Percentiles rank a stretch among this genome's conserved stretches.
Conservation (phyloP, 2,113 vertebrate species). For the Hippopotamus amphibius region DNA sequence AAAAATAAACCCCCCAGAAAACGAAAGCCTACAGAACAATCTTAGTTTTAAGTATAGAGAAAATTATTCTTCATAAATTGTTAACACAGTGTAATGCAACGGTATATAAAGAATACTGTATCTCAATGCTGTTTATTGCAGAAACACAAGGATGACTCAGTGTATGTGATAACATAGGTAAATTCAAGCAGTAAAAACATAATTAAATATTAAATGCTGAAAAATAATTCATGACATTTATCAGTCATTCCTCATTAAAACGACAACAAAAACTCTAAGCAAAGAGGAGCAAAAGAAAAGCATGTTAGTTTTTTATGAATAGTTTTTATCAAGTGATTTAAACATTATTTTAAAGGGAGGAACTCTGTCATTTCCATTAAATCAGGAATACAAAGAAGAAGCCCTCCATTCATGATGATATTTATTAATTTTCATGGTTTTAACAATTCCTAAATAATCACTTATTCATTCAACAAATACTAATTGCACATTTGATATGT, state of each 20-base stretch:
- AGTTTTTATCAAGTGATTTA: neutral
- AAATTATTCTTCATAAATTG: neutral
- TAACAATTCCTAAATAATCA: neutral
- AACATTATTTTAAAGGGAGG: neutral
- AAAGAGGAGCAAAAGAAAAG: neutral
- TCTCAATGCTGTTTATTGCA: neutral
- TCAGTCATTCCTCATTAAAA: neutral
- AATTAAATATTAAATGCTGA: neutral
- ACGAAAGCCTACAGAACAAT: neutral
- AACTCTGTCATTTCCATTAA: neutral
- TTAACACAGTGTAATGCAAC: neutral
- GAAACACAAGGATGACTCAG: neutral
- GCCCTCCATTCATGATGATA: neutral
- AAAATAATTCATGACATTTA: neutral
- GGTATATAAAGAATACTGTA: neutral
- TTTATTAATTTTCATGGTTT: neutral
- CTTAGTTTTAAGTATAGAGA: neutral
- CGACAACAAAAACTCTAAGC: neutral
- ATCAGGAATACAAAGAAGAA: neutral
- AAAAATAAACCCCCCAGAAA: neutral
- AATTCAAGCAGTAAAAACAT: conserved; percentile 4
- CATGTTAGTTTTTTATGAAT: neutral
- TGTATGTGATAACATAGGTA: neutral
- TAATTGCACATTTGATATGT: neutral
- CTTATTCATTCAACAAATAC: neutral